Evolutionary conservation across 2,797 vertebrate genomes (phyloP).

Genomic region (Zenarchopterus dispar): DNA sequence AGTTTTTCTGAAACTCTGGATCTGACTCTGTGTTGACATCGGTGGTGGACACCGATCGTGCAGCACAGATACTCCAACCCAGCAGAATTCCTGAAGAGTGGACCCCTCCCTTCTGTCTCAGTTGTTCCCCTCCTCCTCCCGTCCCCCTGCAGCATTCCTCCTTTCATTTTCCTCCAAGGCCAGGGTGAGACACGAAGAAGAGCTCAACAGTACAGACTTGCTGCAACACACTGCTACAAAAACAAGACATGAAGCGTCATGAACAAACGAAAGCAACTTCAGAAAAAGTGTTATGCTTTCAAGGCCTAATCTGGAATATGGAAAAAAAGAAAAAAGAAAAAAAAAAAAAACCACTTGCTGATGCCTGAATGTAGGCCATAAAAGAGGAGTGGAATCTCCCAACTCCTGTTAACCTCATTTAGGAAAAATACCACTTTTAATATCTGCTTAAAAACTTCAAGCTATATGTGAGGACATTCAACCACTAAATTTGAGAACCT

Average conservation of each 20-base stretch:
- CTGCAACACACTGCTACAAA: conserved; percentile 81
- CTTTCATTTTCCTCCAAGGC: conserved; percentile 76
- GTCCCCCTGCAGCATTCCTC: conserved; percentile 77
- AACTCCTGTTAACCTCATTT: conserved; percentile 20
- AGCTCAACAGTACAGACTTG: conserved; percentile 81
- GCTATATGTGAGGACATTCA: conserved; percentile 11
- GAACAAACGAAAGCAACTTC: conserved; percentile 38
- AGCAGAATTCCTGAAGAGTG: conserved; percentile 81
- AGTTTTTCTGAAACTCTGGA: conserved; percentile 66
- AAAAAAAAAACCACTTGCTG: conserved; percentile 3
- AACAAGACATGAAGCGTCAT: conserved; percentile 43
- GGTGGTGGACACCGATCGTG: conserved; percentile 67
- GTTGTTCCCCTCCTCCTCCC: conserved; percentile 61
- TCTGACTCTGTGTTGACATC: conserved; percentile 72
- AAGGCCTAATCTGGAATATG: background rate
- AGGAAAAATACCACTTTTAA: conserved; percentile 31
- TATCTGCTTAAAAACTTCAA: conserved; percentile 17
- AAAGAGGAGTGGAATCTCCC: conserved; percentile 31
- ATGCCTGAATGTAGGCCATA: conserved; percentile 38
- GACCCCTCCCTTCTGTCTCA: conserved; percentile 72
- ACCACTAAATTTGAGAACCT: conserved; percentile 19
- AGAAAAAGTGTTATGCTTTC: conserved; percentile 7
- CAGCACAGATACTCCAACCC: conserved; percentile 76
- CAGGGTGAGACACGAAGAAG: conserved; percentile 75
- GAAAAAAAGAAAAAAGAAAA: too few relatives aligned